Base-by-base conservation (phyloP, 2,888 invertebrate species). In the Caenorhabditis afra region DNA sequence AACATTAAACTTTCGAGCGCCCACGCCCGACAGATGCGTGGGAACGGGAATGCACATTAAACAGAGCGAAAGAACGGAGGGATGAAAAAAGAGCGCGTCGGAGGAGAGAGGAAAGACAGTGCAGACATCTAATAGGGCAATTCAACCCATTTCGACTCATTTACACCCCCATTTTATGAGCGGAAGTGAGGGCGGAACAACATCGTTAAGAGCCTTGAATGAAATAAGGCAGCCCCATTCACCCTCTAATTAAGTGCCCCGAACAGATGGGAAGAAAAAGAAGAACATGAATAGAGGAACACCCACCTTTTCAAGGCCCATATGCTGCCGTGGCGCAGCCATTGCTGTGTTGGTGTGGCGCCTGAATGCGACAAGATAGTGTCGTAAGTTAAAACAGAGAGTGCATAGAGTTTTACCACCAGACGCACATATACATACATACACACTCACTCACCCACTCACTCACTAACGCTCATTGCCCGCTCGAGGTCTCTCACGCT, bases 341-440 rank as follows among this genome's bases (percentile, higher is more conserved):
- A 79, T 79, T 73, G 57, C 61, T 61, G 70, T 58, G 73, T 79
- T 79, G 79, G 67, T 73, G 79, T 79, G 70, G 77, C 73, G 73
- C 73, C 79, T 79, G 73, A 74, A 73, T 73, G 79, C 67, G 73
- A 68, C 68, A 73, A 79, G 79, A 78, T 70, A 77, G 70, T 71
- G 77, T 71, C 77, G 75, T 75, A 77, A 79, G 79, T 79, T 79
- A 68, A 79, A 79, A 79, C 79, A 64, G 73, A 79, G 79, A 79
- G 79, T 79, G 73, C 79, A 79, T 74, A 77, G 77, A 77, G 77
- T 77, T 77, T 77, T 66, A 70, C 76, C 76, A 76, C 67, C 76
- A 76, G 68, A 65, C 70, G 70, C 65, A 77, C 77, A 70, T 70
- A 65, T 70, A 77, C 77, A 77, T 70, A 77, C 67, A 77, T 67